Base-by-base conservation (phyloP, 2,888 invertebrate species). In the Plagodis pulveraria region DNA sequence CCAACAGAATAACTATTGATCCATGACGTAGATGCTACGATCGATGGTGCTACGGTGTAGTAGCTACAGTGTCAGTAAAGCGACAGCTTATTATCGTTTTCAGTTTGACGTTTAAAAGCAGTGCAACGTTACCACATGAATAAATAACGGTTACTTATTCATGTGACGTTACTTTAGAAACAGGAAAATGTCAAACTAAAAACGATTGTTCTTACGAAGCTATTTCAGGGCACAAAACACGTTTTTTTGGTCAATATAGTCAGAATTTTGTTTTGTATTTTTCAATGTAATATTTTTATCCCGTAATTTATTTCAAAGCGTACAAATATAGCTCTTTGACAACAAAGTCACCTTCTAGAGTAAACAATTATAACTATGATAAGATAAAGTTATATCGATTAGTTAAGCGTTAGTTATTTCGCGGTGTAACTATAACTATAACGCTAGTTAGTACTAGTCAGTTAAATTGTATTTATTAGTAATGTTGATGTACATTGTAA, bases 401-500 rank as follows among this genome's bases (percentile, higher is more conserved):
- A 56, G 53, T 51, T 70, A 67, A 67, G 64, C 55, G 66, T 67
- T 65, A 66, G 68, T 62, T 41, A 61, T 63, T 56, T n/a, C 53
- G 63, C 63, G 62, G 67, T 66, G 73, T 67, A 65, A 65, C 68
- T 67, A 54, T 69, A 62, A 35, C 58, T 12, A 49, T 52, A 49
- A 55, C 49, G 59, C 51, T 64, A 59, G 51, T 53, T 59, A 76
- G 70, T 73, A 71, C 69, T 76, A 80, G 76, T 73, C 81, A 80
- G 87, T 72, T 84, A 83, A 80, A 80, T 22, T 75, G 76, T 81
- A 83, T 78, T 54, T 81, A 84, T 66, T 89, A 89, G 87, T 83
- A 73, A 80, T 80, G 83, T 89, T 86, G 83, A 83, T 89, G 89
- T 91, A 88, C 80, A 83, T 80, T 84, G 78, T 83, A 81, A 73